Conservation (phyloP, 2,888 invertebrate genomes). For the Ormyrus nitidulus region DNA sequence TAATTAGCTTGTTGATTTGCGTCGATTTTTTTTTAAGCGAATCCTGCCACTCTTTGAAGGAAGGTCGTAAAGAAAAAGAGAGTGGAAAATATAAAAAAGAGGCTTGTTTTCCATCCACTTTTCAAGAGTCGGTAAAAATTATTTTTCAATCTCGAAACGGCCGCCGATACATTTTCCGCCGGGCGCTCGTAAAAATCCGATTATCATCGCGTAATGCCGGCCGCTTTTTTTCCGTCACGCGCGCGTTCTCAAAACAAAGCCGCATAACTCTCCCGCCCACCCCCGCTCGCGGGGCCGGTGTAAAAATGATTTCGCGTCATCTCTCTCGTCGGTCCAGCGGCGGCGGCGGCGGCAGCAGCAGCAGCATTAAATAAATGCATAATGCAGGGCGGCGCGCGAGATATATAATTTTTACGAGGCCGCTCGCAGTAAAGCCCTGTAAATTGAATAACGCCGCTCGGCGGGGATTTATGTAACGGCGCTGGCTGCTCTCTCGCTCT, state of each 20-base stretch:
- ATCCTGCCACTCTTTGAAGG: too few relatives aligned
- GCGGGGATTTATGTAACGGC: slow-evolving; percentile 59
- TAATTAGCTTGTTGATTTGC: too few relatives aligned
- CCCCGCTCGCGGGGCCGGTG: neutral
- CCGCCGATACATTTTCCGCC: too few relatives aligned
- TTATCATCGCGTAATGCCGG: slow-evolving; percentile 16
- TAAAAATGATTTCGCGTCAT: slow-evolving; percentile 51
- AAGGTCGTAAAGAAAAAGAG: too few relatives aligned
- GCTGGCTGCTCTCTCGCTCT: slow-evolving; percentile 1
- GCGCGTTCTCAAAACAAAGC: neutral
- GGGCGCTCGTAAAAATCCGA: neutral
- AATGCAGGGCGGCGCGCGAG: slow-evolving; percentile 54
- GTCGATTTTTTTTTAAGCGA: too few relatives aligned
- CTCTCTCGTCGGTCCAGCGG: neutral
- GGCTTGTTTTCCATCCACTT: too few relatives aligned
- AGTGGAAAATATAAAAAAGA: too few relatives aligned
- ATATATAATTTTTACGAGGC: slow-evolving; percentile 56
- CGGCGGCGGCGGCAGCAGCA: neutral
- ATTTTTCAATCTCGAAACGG: too few relatives aligned
- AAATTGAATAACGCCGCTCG: slow-evolving; percentile 60
- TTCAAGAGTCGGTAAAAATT: too few relatives aligned
- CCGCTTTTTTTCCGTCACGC: slow-evolving; percentile 28
- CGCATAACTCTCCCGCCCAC: slow-evolving; percentile 15
- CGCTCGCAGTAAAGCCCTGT: slow-evolving; percentile 57
- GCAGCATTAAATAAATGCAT: slow-evolving; percentile 55